These are phyloP conservation scores for Pocota personata DNA, from an alignment of 2,888 invertebrate species.

Conservation along the genomic window DNA sequence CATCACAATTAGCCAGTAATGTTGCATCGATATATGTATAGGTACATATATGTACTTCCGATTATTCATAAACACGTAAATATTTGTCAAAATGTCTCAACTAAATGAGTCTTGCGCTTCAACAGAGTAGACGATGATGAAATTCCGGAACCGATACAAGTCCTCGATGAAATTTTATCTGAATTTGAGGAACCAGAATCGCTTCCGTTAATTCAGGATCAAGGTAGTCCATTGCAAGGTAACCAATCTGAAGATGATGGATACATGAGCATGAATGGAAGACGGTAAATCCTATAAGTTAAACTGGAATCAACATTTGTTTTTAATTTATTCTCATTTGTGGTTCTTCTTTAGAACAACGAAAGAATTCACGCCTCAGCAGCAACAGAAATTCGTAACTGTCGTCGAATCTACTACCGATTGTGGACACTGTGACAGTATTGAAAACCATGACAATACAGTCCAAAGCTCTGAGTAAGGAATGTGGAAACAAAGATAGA, in stretches of 20 bases:
- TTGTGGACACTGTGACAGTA: conserved; percentile 54
- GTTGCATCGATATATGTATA: too few species aligned
- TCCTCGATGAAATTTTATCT: conserved; percentile 94
- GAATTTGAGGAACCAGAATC: conserved; percentile 91
- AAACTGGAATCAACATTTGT: neutral
- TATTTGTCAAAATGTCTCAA: neutral
- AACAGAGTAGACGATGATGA: conserved; percentile 86
- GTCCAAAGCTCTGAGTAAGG: conserved; percentile 38
- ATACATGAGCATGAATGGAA: conserved; percentile 96
- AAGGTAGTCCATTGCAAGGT: conserved; percentile 90
- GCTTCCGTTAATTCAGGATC: conserved; percentile 80
- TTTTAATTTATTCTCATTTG: neutral
- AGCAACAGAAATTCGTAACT: conserved; percentile 64
- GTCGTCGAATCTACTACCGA: conserved; percentile 61
- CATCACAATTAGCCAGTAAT: too few species aligned
- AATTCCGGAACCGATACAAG: conserved; percentile 93
- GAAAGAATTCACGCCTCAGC: conserved; percentile 53
- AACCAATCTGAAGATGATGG: conserved; percentile 96
- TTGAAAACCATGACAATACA: conserved; percentile 46
- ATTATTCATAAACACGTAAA: too few species aligned
- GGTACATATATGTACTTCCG: too few species aligned
- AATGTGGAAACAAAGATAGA: neutral
- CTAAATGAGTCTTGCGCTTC: neutral
- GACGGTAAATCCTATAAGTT: conserved; percentile 83
- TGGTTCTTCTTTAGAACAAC: conserved; percentile 39